phyloP scores from a whole-genome alignment of 1,140 invertebrate genomes.

The Limonius californicus region DNA sequence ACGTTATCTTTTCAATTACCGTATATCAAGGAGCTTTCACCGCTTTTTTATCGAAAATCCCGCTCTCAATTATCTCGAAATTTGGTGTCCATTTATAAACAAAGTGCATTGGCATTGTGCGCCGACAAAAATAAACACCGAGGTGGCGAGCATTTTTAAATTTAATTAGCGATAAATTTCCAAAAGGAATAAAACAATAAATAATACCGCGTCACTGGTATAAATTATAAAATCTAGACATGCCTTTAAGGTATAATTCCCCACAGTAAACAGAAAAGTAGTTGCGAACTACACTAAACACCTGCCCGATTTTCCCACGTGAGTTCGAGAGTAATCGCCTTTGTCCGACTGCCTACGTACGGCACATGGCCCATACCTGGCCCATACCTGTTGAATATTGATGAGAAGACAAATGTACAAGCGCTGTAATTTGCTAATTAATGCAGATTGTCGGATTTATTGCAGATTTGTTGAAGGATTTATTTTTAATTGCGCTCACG shows the following conservation, averaged over 20 bases:
- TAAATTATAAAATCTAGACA: conserved; percentile 1
- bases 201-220: not conserved
- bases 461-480: not conserved
- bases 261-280: not conserved
- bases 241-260: not conserved
- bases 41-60: too few relatives aligned
- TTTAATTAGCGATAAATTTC: not conserved
- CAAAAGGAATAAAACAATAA: not conserved
- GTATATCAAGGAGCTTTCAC: too few relatives aligned
- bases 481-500: too few relatives aligned
- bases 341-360: not conserved
- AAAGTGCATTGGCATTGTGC: too few relatives aligned
- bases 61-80: too few relatives aligned
- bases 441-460: not conserved
- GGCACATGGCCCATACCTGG: not conserved
- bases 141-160: not conserved
- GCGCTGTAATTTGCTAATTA: not conserved
- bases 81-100: too few relatives aligned
- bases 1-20: too few relatives aligned
- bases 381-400: not conserved
- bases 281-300: conserved; percentile 1
- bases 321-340: conserved; percentile 1
- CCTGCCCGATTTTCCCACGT: not conserved
- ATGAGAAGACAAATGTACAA: not conserved
- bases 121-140: not conserved